Evolutionary conservation across 2,888 invertebrate genomes (phyloP), one percentile per base, ranked within the genome.

Genomic region (Ptilodon capucinus): DNA sequence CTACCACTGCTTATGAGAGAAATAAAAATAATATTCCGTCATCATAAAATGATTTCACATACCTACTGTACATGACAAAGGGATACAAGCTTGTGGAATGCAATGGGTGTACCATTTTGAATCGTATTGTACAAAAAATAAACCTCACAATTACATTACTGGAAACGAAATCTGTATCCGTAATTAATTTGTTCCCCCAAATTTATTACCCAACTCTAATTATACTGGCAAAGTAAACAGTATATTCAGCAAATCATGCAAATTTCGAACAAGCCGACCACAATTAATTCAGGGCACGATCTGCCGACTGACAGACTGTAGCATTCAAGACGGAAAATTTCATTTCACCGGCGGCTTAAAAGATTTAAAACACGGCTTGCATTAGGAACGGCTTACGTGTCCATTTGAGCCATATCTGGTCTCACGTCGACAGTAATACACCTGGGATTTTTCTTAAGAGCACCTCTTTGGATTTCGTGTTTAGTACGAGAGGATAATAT

Each of bases 211-310:
- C 35, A 35, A 5, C 13, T 14, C 8, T 13, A 42, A 44, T 30
- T 38, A 46, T 6, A 25, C 16, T 50, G 39, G 14, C n/a, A 17
- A 42, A 54, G 46, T 41, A 35, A 21, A 42, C 8, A 30, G 42
- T 30, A 25, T 43, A 40, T 40, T 53, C 40, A 13, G 42, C 18
- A 40, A 46, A 44, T 46, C 46, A 56, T 60, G 48, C 42, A 60
- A 46, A 48, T 48, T 51, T 38, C 36, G 8, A 46, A 44, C 30
- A 14, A 46, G 34, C 25, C 39, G 35, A 16, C 13, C 46, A 39
- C 11, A 28, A 49, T 54, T 54, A 18, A 60, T 57, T 46, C 60
- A 6, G 48, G 42, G 42, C 51, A 45, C 11, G 41, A 14, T 35
- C 25, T 41, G 19, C 30, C 40, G 39, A 35, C 40, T 60, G 36